Percentiles rank a stretch among this genome's conserved stretches.
Conservation (phyloP, 2,797 vertebrate genomes). For the Ibycter americanus region DNA sequence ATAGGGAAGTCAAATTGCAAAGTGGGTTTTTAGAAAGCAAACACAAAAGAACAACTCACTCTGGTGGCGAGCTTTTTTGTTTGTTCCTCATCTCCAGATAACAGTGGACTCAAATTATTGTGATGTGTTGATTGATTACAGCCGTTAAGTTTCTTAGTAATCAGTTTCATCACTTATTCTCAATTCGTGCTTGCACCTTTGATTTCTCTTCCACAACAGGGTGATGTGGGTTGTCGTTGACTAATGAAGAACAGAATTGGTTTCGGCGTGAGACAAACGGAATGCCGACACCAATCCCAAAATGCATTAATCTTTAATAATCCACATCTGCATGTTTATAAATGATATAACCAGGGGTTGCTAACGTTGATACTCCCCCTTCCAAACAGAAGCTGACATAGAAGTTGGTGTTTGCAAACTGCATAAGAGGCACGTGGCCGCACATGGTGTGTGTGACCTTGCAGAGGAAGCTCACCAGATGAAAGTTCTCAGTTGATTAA, state of each 20-base stretch:
- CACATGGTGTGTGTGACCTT: conserved; percentile 66
- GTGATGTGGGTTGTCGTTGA: conserved; percentile 80
- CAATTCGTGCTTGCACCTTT: conserved; percentile 74
- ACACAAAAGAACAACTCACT: background rate
- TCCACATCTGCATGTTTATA: conserved; percentile 84
- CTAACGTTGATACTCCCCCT: conserved; percentile 71
- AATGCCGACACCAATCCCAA: conserved; percentile 80
- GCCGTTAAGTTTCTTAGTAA: conserved; percentile 74
- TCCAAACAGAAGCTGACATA: conserved; percentile 77
- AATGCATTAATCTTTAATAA: conserved; percentile 85
- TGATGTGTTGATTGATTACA: conserved; percentile 79
- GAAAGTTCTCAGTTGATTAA: conserved; percentile 62
- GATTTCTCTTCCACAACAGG: conserved; percentile 75
- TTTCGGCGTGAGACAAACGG: conserved; percentile 81
- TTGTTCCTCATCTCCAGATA: conserved; percentile 46
- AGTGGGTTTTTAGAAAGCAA: conserved; percentile 28
- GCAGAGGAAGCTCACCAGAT: conserved; percentile 16
- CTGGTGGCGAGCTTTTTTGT: background rate
- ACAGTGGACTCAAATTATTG: conserved; percentile 59
- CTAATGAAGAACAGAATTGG: conserved; percentile 83
- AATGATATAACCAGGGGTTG: conserved; percentile 73
- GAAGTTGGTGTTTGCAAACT: conserved; percentile 66
- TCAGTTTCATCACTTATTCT: conserved; percentile 78
- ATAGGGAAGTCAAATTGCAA: background rate
- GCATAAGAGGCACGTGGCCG: conserved; percentile 16